A percentile compares a stretch with the other conserved stretches of the same genome.
These are phyloP conservation scores for Uria aalge DNA, from an alignment of 2,113 vertebrate species.

Conservation along the genomic window DNA sequence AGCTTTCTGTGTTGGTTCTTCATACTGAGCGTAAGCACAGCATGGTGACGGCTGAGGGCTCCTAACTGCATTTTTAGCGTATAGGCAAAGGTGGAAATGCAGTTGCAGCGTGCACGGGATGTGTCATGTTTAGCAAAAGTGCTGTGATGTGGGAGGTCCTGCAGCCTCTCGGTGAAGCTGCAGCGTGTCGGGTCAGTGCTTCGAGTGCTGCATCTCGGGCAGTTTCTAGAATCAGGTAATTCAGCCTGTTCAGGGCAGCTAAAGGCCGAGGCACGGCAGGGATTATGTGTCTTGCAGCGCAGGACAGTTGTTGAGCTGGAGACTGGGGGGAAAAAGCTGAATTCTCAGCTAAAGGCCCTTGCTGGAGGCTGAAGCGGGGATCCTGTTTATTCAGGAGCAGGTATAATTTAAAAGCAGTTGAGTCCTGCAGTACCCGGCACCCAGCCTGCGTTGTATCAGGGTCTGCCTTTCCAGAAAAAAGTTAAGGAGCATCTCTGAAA, in stretches of 20 bases:
- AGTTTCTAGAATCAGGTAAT: background rate
- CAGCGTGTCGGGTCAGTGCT: rapidly evolving
- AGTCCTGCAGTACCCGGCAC: background rate
- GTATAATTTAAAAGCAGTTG: background rate
- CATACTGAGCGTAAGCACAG: rapidly evolving
- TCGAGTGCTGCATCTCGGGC: background rate
- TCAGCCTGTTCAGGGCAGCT: background rate
- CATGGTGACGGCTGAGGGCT: background rate
- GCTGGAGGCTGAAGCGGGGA: background rate
- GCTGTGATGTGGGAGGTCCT: rapidly evolving
- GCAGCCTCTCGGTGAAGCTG: background rate
- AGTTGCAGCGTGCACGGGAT: rapidly evolving
- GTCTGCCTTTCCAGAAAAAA: background rate
- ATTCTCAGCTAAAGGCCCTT: background rate
- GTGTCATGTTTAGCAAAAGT: rapidly evolving
- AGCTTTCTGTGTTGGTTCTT: rapidly evolving
- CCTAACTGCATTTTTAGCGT: rapidly evolving
- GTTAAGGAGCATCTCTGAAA: background rate
- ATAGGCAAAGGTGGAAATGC: background rate
- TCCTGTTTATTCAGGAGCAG: rapidly evolving
- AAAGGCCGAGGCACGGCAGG: background rate
- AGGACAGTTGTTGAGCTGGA: too few relatives aligned
- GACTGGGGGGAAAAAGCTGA: background rate
- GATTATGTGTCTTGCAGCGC: rapidly evolving
- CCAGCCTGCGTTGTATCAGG: rapidly evolving